Evolutionary conservation across 2,113 vertebrate species (phyloP).

Genomic region (Columba janthina): DNA sequence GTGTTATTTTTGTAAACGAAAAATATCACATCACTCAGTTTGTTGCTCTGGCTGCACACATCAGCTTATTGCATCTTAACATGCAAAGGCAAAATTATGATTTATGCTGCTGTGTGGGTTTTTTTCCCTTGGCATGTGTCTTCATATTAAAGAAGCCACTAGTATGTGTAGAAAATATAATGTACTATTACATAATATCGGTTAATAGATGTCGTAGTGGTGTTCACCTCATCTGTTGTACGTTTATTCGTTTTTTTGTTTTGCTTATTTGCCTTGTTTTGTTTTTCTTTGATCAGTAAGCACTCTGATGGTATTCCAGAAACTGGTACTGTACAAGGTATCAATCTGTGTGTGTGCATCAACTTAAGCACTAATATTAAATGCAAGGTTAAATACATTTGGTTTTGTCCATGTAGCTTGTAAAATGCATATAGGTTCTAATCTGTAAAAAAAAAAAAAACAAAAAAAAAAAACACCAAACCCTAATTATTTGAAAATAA

Average conservation of each 20-base stretch:
- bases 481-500: background rate
- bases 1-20: background rate
- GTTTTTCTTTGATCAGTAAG: background rate
- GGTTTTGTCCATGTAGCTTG: background rate
- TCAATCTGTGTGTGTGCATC: background rate
- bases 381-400: background rate
- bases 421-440: background rate
- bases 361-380: background rate
- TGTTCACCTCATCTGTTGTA: background rate
- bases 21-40: background rate
- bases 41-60: background rate
- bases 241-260: background rate
- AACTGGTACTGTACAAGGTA: background rate
- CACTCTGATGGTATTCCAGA: background rate
- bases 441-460: background rate
- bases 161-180: conserved; percentile 38
- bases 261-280: background rate
- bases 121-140: background rate
- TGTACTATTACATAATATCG: background rate
- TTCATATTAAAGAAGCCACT: conserved; percentile 43
- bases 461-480: background rate
- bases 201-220: background rate
- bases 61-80: conserved; percentile 4
- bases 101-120: background rate
- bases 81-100: background rate